Conservation (phyloP, 2,888 invertebrate genomes). For the Amblyjoppa proteus region DNA sequence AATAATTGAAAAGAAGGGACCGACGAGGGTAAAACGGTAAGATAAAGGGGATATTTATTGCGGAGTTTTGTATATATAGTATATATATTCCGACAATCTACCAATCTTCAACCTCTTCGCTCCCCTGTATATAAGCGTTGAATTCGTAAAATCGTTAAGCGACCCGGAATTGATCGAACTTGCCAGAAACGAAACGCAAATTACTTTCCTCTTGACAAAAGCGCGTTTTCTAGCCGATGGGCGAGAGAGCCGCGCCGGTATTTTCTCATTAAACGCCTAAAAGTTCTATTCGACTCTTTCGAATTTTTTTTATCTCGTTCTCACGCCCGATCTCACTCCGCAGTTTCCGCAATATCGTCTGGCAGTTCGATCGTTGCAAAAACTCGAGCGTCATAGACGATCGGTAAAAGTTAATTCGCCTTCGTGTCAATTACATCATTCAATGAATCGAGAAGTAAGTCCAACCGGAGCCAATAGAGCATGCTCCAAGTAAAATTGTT, state of each 20-base stretch:
- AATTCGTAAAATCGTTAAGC: conserved; percentile 8
- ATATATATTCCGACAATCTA: neutral
- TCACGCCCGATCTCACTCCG: neutral
- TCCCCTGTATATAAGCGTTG: conserved; percentile 2
- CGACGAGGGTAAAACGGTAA: neutral
- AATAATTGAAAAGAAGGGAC: conserved; percentile 7
- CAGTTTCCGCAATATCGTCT: neutral
- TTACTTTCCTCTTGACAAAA: conserved; percentile 8
- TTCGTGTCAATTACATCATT: too few relatives aligned
- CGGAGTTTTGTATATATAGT: neutral
- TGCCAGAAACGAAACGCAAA: conserved; percentile 14
- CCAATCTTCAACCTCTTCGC: neutral
- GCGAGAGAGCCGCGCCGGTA: neutral
- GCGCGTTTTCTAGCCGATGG: neutral
- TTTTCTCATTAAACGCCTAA: neutral
- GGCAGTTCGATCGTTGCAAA: neutral
- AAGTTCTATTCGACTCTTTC: neutral
- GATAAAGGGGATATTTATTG: conserved; percentile 1
- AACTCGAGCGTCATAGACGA: neutral
- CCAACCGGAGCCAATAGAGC: too few relatives aligned
- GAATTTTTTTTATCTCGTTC: neutral
- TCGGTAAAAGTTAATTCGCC: too few relatives aligned
- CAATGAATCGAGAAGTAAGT: too few relatives aligned
- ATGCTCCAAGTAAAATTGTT: too few relatives aligned
- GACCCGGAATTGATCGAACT: conserved; percentile 17